A percentile compares a stretch with the other conserved stretches of the same genome.
phyloP scores from a whole-genome alignment of 2,797 vertebrate genomes.

The Tenualosa thibaudeaui region DNA sequence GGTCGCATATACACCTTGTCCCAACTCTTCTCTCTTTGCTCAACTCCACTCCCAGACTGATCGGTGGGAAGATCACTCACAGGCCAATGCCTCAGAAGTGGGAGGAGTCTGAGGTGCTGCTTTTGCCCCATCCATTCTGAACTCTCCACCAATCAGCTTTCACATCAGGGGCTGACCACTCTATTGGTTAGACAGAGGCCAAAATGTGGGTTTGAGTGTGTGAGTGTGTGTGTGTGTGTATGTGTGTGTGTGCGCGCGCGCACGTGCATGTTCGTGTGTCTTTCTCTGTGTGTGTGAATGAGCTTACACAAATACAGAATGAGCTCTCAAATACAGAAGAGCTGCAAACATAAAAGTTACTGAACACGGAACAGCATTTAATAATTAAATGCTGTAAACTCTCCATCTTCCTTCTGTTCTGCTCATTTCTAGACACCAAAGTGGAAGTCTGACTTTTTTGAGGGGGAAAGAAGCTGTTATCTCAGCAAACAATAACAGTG shows the following conservation, averaged over 20 bases:
- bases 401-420: not conserved
- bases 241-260: not conserved
- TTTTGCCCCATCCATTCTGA: conserved; percentile 40
- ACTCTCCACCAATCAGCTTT: conserved; percentile 63
- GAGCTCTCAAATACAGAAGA: not conserved
- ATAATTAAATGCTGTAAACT: not conserved
- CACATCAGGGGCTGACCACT: not conserved
- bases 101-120: conserved; percentile 50
- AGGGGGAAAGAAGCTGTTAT: not conserved
- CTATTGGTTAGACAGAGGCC: not conserved
- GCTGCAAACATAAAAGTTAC: not conserved
- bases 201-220: not conserved
- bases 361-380: not conserved
- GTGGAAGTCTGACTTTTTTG: not conserved
- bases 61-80: conserved; percentile 55
- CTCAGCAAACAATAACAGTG: not conserved
- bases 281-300: not conserved
- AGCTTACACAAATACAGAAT: not conserved
- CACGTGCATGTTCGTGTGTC: no score
- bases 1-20: not conserved
- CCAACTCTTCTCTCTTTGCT: conserved; percentile 29
- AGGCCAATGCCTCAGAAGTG: conserved; percentile 58
- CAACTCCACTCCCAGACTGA: conserved; percentile 47
- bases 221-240: conserved; percentile 7
- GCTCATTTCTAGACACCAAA: not conserved